Evolutionary conservation across 2,113 vertebrate genomes (phyloP), one percentile per base, ranked within the genome.

Genomic region (Hemiprocne comata): DNA sequence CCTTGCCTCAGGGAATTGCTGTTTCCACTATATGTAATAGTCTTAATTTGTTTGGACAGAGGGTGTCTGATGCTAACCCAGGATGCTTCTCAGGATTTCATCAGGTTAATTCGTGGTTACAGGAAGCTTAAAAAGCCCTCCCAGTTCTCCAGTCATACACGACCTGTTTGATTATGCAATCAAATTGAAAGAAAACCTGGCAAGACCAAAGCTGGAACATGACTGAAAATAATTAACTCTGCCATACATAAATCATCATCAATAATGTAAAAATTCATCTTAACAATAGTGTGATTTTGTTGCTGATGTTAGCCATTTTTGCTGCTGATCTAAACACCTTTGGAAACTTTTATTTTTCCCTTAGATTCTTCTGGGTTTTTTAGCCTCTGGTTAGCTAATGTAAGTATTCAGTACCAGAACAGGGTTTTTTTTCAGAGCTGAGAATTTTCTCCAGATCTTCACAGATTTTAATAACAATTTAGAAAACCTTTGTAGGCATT

Each of bases 131-230:
- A 81, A 44, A 69, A 79, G 17, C 75, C 25, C 94, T 95, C 33
- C 29, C 0, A 6, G 46, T 80, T 92, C 31, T 29, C 25, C 44
- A 73, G 40, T 66, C 12, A 0, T 38, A 11, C 4, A 28, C 42
- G 19, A 89, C 31, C 64, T 58, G 2, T n/a, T 86, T 1, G 2
- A 42, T 51, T 74, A 58, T 0, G 0, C 23, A 11, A 36, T 38
- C 5, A 29, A 25, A 65, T 13, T 23, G 23, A 36, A 70, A 48
- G 60, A 60, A 90, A 90, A 42, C 31, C 76, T 83, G 55, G 46
- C 66, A 88, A 62, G 34, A 77, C 12, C 24, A 51, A 73, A 86
- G 21, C 23, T 58, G 44, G 36, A 89, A 50, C 26, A 13, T 13
- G 38, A 9, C 18, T 72, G 57, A 36, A 60, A 79, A 42, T 31